Base-by-base conservation (phyloP, 2,888 invertebrate species). In the Phengaris alcon region DNA sequence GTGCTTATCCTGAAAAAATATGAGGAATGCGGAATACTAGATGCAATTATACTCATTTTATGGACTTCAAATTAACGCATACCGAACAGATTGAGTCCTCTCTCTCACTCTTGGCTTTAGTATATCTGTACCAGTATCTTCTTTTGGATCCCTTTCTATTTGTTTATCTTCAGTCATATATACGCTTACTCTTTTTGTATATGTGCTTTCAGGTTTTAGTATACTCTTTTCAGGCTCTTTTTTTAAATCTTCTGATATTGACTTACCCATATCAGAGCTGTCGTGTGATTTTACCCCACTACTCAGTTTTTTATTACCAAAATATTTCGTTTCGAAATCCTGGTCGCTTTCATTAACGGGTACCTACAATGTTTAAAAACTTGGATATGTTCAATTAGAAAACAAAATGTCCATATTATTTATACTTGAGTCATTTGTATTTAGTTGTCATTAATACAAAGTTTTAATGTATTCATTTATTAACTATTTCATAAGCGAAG, bases 311-410 rank as follows among this genome's bases (percentile, higher is more conserved):
- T 88, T 84, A 81, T 89, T 88, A 1, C 85, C 87, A 80, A 93
- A 93, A 81, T 91, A 93, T 85, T 92, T 92, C 5, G 83, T 82
- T 72, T 92, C 92, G 5, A 93, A 86, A 79, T 92, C 92, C 79
- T 91, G 87, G 74, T 93, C 92, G 74, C 91, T 92, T 78, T 91
- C 89, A 79, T 85, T 83, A 81, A 83, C 80, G 3, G 88, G 83
- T 68, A 91, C 82, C 91, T 91, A 73, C 12, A 78, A 70, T 22
- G 13, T 35, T 35, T 59, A 46, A 48, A 52, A 73, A 22, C 22
- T 22, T 22, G 22, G 22, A 22, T 22, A 22, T 22, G 22, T 22
- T 22, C 22, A 22, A 22, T 22, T 22, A 22, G 22, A 22, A 22
- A 22, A 22, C 22, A 22, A 22, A 22, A 22, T 0, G 22, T 22